Evolutionary conservation across 2,888 invertebrate species (phyloP).

Genomic region (Hyposoter dolosus): DNA sequence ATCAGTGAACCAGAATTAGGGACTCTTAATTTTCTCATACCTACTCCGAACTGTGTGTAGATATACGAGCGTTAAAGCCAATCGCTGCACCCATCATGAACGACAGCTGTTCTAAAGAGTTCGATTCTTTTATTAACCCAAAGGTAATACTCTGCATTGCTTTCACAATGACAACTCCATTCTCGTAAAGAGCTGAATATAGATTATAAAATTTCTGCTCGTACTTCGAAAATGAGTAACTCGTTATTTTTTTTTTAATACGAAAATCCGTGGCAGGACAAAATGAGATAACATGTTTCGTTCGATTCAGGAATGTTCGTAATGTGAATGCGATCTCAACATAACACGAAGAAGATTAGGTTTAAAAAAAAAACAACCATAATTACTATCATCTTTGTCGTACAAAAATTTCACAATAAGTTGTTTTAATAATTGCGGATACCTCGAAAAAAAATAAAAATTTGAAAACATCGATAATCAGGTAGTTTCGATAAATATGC

Average conservation of each 20-base stretch:
- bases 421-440: background rate
- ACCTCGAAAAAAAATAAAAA: background rate
- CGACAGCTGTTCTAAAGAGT: slow-evolving; percentile 40
- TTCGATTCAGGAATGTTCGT: too few species aligned
- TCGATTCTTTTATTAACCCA: slow-evolving; percentile 3
- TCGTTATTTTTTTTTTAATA: too few species aligned
- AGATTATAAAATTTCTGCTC: background rate
- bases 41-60: slow-evolving; percentile 7
- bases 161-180: background rate
- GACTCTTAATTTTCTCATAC: slow-evolving; percentile 24
- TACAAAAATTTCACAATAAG: background rate
- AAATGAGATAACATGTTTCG: too few species aligned
- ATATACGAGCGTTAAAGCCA: slow-evolving; percentile 22
- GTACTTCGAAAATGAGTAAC: background rate
- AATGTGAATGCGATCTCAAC: too few species aligned
- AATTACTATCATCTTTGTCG: background rate
- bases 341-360: too few species aligned
- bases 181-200: background rate
- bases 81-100: background rate
- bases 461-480: background rate
- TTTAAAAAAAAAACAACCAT: background rate
- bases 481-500: background rate
- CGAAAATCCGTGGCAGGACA: too few species aligned
- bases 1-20: slow-evolving; percentile 63
- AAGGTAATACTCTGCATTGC: background rate